Conservation (phyloP, 2,797 vertebrate genomes). For the Gephyroberyx darwinii region DNA sequence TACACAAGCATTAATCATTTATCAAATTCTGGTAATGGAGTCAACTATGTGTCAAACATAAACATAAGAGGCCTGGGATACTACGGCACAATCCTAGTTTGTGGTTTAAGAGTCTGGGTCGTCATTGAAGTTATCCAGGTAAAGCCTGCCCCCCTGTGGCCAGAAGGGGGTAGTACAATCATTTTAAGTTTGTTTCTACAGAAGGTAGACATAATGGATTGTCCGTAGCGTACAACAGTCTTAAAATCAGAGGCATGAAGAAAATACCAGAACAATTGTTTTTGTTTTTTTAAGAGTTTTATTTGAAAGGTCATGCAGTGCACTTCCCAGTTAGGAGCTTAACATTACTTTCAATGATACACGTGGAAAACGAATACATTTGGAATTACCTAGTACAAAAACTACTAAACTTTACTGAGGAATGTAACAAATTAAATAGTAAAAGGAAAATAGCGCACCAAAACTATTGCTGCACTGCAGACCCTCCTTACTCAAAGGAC, state of each 20-base stretch:
- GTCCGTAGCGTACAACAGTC: too few relatives aligned
- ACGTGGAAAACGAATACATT: constrained; percentile 87
- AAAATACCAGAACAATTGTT: fast-evolving
- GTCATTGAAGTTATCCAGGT: too few relatives aligned
- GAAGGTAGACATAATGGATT: too few relatives aligned
- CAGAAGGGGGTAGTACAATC: fast-evolving
- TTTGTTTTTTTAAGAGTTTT: constrained; percentile 58
- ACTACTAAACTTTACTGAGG: constrained; percentile 77
- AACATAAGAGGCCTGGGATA: too few relatives aligned
- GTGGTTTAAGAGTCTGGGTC: too few relatives aligned
- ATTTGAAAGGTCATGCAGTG: constrained; percentile 93
- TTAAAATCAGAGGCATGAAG: too few relatives aligned
- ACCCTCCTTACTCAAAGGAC: constrained; percentile 73
- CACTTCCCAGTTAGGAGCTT: constrained; percentile 87
- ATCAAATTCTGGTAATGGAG: too few relatives aligned
- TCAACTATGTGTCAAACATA: too few relatives aligned
- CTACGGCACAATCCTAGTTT: too few relatives aligned
- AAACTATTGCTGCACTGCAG: constrained; percentile 92
- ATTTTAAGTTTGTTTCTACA: too few relatives aligned
- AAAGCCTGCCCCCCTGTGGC: constrained; percentile 46
- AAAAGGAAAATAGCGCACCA: constrained; percentile 89
- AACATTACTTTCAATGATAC: constrained; percentile 90
- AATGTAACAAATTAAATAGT: constrained; percentile 91
- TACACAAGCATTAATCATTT: too few relatives aligned
- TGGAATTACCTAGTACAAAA: constrained; percentile 97